A percentile compares a stretch with the other conserved stretches of the same genome.
Conservation (phyloP, 2,797 vertebrate species). For the Phataginus tricuspis region DNA sequence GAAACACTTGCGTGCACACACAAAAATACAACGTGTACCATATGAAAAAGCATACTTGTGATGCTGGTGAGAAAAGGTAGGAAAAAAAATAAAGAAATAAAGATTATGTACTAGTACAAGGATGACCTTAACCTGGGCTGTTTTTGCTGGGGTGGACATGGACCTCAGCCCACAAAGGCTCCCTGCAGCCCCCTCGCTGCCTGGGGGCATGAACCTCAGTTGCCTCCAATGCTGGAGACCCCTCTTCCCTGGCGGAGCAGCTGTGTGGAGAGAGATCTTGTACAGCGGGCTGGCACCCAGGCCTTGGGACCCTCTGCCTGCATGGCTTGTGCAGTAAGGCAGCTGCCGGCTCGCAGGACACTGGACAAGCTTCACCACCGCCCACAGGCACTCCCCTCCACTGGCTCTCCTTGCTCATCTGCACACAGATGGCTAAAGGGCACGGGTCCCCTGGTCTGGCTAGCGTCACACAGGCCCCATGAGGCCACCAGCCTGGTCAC, state of each 20-base stretch:
- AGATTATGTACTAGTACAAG: not conserved
- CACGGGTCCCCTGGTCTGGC: not conserved
- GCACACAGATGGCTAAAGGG: not conserved
- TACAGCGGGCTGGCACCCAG: not conserved
- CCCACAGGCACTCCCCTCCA: not conserved
- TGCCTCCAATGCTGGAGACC: not conserved
- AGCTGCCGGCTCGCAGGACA: not conserved
- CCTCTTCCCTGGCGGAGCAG: not conserved
- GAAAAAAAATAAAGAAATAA: not conserved
- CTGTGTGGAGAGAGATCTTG: not conserved
- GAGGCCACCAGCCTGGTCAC: not conserved
- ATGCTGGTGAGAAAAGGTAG: not conserved
- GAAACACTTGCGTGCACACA: not conserved
- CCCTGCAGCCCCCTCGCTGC: not conserved
- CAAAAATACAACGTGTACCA: not conserved
- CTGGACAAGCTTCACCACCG: not conserved
- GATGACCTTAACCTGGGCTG: not conserved
- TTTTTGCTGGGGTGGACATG: not conserved
- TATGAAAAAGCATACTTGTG: not conserved
- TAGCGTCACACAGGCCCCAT: not conserved
- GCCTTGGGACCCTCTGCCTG: not conserved
- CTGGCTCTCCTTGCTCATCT: not conserved
- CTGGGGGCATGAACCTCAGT: not conserved
- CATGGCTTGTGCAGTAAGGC: no score
- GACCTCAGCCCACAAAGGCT: not conserved